These are phyloP conservation scores for Lasiommata megera DNA, from an alignment of 2,888 invertebrate genomes.

Conservation along the genomic window DNA sequence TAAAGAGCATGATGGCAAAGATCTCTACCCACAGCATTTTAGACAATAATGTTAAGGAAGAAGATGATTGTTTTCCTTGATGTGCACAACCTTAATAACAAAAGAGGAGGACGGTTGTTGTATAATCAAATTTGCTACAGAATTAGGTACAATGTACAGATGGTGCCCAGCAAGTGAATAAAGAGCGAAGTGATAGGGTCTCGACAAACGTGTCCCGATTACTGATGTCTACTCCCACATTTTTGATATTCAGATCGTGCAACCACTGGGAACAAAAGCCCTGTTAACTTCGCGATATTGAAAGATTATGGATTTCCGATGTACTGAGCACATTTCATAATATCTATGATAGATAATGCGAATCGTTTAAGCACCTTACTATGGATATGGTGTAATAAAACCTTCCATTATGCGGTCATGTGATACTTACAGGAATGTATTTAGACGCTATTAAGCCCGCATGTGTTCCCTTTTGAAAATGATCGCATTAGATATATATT, in stretches of 20 bases:
- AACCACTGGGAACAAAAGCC: conserved; percentile 77
- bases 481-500: no score
- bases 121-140: conserved; percentile 54
- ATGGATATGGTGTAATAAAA: not conserved
- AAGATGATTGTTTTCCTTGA: no score
- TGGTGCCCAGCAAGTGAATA: conserved; percentile 76
- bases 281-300: conserved; percentile 77
- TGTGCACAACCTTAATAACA: not conserved
- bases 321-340: conserved; percentile 44
- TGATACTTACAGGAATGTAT: not conserved
- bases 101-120: conserved; percentile 1
- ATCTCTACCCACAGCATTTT: no score
- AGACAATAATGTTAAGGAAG: no score
- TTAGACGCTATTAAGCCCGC: not conserved
- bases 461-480: no score
- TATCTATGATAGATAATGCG: conserved; percentile 12
- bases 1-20: no score
- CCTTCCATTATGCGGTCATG: not conserved
- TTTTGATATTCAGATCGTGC: conserved; percentile 80
- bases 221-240: conserved; percentile 76
- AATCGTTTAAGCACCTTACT: not conserved
- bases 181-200: conserved; percentile 80
- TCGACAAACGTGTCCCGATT: conserved; percentile 76
- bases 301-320: conserved; percentile 80
- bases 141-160: conserved; percentile 77